phyloP scores from a whole-genome alignment of 2,113 vertebrate species.

The Ursus arctos region DNA sequence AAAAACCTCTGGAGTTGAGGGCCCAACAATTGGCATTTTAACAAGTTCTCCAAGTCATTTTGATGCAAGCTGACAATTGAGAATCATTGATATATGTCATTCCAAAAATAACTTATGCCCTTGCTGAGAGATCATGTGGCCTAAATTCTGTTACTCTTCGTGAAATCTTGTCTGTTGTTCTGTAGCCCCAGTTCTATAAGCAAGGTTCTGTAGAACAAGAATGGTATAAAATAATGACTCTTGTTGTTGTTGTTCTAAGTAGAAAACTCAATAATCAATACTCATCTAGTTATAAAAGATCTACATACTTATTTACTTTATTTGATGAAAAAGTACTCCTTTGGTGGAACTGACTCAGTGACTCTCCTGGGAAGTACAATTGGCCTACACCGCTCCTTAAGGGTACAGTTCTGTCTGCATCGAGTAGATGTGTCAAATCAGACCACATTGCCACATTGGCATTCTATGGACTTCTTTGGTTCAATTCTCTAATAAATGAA shows the following conservation, averaged over 20 bases:
- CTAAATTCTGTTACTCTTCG: neutral
- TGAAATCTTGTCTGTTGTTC: neutral
- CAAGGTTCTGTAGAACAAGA: neutral
- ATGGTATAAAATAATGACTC: conserved; percentile 6
- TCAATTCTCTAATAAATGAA: conserved; percentile 51
- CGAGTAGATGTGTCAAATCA: neutral
- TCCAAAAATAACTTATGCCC: neutral
- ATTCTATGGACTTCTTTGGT: neutral
- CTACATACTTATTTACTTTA: conserved; percentile 63
- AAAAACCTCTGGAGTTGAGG: neutral
- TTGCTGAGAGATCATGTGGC: neutral
- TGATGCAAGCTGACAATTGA: neutral
- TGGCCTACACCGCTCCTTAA: neutral
- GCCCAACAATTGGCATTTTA: neutral
- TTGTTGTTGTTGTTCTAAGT: neutral
- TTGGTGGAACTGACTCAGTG: conserved; percentile 19
- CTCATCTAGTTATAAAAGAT: conserved; percentile 55
- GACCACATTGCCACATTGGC: neutral
- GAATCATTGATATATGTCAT: neutral
- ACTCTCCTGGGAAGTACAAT: conserved; percentile 13
- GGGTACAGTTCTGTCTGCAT: neutral
- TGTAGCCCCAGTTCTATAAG: neutral
- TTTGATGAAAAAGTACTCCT: conserved; percentile 61
- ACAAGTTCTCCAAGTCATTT: neutral
- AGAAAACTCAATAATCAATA: conserved; percentile 63